Conservation (phyloP, 2,797 vertebrate species). For the Ptychobarbus kaznakovi region DNA sequence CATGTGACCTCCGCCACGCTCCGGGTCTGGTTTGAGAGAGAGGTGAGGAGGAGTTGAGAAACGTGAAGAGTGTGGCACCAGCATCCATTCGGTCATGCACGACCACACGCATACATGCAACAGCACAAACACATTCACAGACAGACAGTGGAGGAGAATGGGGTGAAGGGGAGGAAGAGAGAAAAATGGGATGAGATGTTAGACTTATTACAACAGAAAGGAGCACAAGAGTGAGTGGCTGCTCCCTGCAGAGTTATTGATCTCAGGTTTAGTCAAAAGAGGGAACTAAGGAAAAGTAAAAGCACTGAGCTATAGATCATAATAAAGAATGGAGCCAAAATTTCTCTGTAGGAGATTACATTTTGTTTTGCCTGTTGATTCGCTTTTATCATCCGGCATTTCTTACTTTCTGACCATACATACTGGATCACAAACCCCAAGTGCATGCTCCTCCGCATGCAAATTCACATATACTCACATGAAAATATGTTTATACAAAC, state of each 20-base stretch:
- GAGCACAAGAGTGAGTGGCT: constrained; percentile 48
- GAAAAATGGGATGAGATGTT: constrained; percentile 70
- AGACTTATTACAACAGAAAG: constrained; percentile 74
- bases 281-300: constrained; percentile 67
- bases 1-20: constrained; percentile 93
- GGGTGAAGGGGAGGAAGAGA: constrained; percentile 44
- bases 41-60: constrained; percentile 40
- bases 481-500: background rate
- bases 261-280: constrained; percentile 68
- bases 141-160: constrained; percentile 62
- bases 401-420: constrained; percentile 58
- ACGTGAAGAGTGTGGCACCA: constrained; percentile 56
- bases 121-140: constrained; percentile 54
- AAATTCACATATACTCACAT: constrained; percentile 31
- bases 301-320: constrained; percentile 69
- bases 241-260: constrained; percentile 74
- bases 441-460: constrained; percentile 47
- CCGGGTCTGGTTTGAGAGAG: constrained; percentile 81
- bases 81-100: constrained; percentile 52
- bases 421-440: constrained; percentile 24
- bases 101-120: constrained; percentile 33
- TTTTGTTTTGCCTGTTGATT: constrained; percentile 59
- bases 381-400: constrained; percentile 61
- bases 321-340: constrained; percentile 60
- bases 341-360: constrained; percentile 65